phyloP scores from a whole-genome alignment of 2,113 vertebrate genomes.

The Indicator indicator region DNA sequence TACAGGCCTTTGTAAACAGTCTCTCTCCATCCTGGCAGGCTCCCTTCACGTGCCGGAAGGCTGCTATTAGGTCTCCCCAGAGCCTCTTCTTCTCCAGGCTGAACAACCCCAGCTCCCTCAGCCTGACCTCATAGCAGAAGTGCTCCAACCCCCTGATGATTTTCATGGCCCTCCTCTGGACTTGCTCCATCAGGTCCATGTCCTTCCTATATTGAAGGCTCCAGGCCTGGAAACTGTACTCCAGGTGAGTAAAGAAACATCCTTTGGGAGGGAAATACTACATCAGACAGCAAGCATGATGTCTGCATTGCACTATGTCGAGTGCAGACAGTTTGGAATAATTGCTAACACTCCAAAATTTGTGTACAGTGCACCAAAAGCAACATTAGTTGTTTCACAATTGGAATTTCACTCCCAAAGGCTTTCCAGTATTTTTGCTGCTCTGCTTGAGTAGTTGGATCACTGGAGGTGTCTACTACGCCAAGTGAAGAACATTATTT shows the following conservation, averaged over 20 bases:
- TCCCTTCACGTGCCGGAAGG: no score
- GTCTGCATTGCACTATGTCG: background rate
- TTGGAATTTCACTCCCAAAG: background rate
- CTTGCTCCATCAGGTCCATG: no score
- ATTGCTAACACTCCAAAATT: background rate
- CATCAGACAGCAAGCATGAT: background rate
- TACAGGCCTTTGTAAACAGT: no score
- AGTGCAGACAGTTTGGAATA: background rate
- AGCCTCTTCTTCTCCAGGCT: no score
- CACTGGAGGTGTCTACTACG: background rate
- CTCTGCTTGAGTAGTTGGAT: background rate
- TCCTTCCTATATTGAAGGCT: no score
- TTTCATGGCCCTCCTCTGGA: no score
- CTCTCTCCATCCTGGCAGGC: no score
- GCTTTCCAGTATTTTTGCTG: background rate
- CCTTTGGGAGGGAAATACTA: background rate
- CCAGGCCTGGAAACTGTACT: no score
- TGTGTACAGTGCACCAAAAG: background rate
- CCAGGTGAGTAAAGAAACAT: background rate
- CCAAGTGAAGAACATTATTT: background rate
- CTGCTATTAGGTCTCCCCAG: no score
- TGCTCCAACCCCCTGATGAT: no score
- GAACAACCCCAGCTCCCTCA: no score
- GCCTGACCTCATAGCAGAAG: no score
- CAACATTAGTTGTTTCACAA: background rate